Base-by-base conservation (phyloP, 2,113 vertebrate species). In the Donacobius atricapilla region DNA sequence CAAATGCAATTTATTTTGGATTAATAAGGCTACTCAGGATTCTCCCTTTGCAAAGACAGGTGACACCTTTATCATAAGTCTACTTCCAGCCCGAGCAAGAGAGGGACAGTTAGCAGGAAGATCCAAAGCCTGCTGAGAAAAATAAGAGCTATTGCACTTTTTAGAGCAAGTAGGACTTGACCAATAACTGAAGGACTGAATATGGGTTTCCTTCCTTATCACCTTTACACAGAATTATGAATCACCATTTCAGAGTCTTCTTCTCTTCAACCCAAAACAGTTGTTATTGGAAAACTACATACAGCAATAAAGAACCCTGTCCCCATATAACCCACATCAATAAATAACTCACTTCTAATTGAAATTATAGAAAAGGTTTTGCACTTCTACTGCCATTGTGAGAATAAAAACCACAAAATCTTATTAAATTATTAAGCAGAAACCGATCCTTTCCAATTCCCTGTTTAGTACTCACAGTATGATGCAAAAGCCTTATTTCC, bases 371-470 rank as follows among this genome's bases (percentile, higher is more conserved):
- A 42, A 91, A 61, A 87, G 35, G 23, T 70, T 95, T 91, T 83
- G 24, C 53, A 90, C 44, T 90, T 91, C 35, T 80, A 33, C 24
- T 84, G 40, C 27, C 39, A 57, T 83, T 92, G 60, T 95, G 60
- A 95, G 77, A 86, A 80, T 64, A 73, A 27, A 93, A 89, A 94
- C 24, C 40, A 89, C 18, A 72, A 92, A 92, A 96, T 83, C 76
- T 90, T 92, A 90, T 95, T 95, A 86, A 85, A 97, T 87, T 96
- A 91, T 95, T 96, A 95, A 95, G 64, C 47, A 95, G 96, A 96
- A 96, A 93, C 54, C 39, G 39, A 92, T 90, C 40, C 70, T 93
- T 92, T 78, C 66, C 95, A 97, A 94, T 80, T 90, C 94, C 75
- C 93, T 93, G 57, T 97, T 97, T 96, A 95, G 88, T 77, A 96